phyloP scores from a whole-genome alignment of 2,797 vertebrate species.

The Carcharodon carcharias region DNA sequence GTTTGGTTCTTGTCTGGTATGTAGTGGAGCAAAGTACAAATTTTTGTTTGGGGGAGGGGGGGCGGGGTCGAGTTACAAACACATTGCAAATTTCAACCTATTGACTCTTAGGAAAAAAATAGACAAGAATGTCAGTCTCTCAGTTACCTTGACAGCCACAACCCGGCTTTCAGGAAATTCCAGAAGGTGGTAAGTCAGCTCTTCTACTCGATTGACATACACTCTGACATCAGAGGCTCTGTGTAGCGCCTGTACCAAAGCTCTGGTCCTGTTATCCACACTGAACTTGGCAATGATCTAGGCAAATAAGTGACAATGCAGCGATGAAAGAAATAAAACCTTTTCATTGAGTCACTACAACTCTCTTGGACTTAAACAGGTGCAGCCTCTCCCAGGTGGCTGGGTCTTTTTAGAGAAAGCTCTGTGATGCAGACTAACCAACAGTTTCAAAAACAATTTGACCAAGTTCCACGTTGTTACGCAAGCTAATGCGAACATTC shows the following conservation, averaged over 20 bases:
- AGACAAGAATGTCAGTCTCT: background rate
- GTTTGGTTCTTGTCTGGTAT: background rate
- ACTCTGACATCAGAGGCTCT: slow-evolving; percentile 76
- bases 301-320: slow-evolving; percentile 37
- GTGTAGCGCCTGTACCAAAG: slow-evolving; percentile 79
- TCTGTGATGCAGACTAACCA: background rate
- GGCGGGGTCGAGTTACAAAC: too few species aligned
- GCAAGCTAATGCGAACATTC: background rate
- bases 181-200: slow-evolving; percentile 86
- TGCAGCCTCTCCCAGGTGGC: background rate
- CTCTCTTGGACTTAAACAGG: background rate
- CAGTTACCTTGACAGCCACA: slow-evolving; percentile 80
- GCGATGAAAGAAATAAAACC: background rate
- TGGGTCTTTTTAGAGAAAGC: background rate
- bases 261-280: slow-evolving; percentile 89
- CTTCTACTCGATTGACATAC: slow-evolving; percentile 87
- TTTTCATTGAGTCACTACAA: background rate
- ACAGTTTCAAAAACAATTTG: background rate
- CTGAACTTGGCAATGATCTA: slow-evolving; percentile 94
- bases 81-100: background rate
- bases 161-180: slow-evolving; percentile 89
- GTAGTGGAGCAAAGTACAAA: background rate
- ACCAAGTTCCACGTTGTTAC: background rate
- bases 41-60: background rate
- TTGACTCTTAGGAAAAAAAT: background rate